These are phyloP conservation scores for Pseudeuparius sepicola DNA, from an alignment of 2,888 invertebrate genomes.

Conservation along the genomic window DNA sequence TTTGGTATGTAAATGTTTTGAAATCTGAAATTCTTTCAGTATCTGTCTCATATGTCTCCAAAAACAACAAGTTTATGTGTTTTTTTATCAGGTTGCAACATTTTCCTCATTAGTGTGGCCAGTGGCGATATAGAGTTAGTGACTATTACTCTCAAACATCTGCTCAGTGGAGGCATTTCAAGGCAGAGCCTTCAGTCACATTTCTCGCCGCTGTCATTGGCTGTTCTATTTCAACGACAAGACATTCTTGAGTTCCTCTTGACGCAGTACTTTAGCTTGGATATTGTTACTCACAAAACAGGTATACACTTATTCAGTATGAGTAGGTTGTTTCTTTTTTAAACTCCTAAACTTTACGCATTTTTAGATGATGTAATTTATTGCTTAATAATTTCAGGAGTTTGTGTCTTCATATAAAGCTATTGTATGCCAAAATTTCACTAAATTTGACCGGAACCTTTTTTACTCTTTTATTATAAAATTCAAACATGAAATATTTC, in stretches of 20 bases:
- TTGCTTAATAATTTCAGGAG: background rate
- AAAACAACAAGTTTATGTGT: too few relatives aligned
- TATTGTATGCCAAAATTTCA: too few relatives aligned
- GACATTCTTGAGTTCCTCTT: slow-evolving; percentile 31
- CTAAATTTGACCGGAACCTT: too few relatives aligned
- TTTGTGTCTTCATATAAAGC: too few relatives aligned
- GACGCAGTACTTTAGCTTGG: slow-evolving; percentile 29
- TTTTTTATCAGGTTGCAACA: slow-evolving; percentile 31
- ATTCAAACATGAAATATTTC: too few relatives aligned
- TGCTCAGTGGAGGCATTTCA: slow-evolving; percentile 33
- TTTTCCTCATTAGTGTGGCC: slow-evolving; percentile 32
- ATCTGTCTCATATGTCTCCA: too few relatives aligned
- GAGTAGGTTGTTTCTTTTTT: slow-evolving; percentile 5
- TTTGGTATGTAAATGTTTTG: slow-evolving; percentile 33
- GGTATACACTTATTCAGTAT: slow-evolving; percentile 24
- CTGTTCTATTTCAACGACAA: slow-evolving; percentile 31
- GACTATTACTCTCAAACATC: slow-evolving; percentile 30
- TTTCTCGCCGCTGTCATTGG: slow-evolving; percentile 32
- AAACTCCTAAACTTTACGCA: background rate
- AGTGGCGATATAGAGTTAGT: slow-evolving; percentile 32
- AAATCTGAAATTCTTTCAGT: too few relatives aligned
- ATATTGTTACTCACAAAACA: slow-evolving; percentile 26
- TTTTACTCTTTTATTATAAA: too few relatives aligned
- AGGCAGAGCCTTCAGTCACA: slow-evolving; percentile 31
- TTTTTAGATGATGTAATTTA: background rate